Percentiles rank a stretch among this genome's conserved stretches.
Evolutionary conservation across 2,113 vertebrate genomes (phyloP).

Genomic region (Prinia subflava): DNA sequence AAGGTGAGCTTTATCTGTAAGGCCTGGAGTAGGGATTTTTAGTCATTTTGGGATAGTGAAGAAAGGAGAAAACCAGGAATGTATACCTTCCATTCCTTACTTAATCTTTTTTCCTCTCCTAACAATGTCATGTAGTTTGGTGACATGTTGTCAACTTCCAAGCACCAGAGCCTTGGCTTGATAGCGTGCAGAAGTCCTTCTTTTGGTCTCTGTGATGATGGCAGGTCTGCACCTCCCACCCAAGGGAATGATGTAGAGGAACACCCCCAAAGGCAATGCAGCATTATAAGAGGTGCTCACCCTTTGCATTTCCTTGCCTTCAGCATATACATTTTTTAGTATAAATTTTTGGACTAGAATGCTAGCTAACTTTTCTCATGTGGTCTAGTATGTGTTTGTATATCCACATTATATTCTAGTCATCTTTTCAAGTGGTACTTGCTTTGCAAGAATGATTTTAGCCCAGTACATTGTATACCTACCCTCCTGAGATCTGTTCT

Average conservation of each 20-base stretch:
- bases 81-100: not conserved
- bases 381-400: not conserved
- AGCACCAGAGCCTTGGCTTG: not conserved
- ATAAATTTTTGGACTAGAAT: not conserved
- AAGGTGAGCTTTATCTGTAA: not conserved
- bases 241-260: not conserved
- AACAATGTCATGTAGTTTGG: not conserved
- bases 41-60: not conserved
- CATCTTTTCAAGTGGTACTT: constrained; percentile 5
- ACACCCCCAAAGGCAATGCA: not conserved
- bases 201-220: not conserved
- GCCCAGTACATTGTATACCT: not conserved
- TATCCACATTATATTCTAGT: not conserved
- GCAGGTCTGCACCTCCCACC: not conserved
- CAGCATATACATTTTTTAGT: not conserved
- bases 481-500: not conserved
- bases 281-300: not conserved
- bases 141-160: not conserved
- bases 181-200: not conserved
- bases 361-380: not conserved
- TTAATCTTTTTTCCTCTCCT: not conserved
- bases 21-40: not conserved
- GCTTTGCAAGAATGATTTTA: not conserved
- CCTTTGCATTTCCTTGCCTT: constrained; percentile 24
- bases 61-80: not conserved